Evolutionary conservation across 2,797 vertebrate genomes (phyloP).

Genomic region (Silurus lanzhouensis): DNA sequence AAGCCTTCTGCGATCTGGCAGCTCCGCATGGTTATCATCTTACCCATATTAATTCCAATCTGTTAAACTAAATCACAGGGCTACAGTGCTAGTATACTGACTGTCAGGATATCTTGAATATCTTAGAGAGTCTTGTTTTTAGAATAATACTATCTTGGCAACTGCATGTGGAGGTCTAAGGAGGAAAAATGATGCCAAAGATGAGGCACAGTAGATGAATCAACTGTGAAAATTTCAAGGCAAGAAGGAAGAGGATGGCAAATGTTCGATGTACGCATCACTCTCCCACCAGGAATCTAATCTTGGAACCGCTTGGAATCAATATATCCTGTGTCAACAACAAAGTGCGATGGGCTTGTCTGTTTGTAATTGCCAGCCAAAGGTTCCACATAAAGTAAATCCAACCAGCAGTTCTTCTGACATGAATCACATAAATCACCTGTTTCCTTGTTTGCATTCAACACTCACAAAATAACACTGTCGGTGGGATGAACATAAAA

Average conservation of each 20-base stretch:
- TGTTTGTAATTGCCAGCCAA: conserved; percentile 13
- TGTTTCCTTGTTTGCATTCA: not conserved
- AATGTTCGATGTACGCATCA: conserved; percentile 35
- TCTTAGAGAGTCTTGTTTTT: conserved; percentile 40
- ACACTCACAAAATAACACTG: not conserved
- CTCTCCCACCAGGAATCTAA: conserved; percentile 35
- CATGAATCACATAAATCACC: not conserved
- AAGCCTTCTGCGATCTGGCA: conserved; percentile 48
- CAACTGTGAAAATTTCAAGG: conserved; percentile 49
- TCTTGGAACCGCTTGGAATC: conserved; percentile 28
- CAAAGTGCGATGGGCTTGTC: conserved; percentile 16
- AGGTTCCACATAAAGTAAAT: conserved; percentile 24
- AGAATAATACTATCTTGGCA: conserved; percentile 50
- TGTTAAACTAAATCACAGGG: conserved; percentile 20
- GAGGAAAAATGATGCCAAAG: conserved; percentile 34
- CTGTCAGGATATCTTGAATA: conserved; percentile 36
- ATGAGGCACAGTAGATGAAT: conserved; percentile 44
- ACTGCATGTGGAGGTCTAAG: conserved; percentile 27
- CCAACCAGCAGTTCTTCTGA: not conserved
- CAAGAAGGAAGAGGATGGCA: conserved; percentile 28
- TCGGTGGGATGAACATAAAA: conserved; percentile 20
- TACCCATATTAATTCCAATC: conserved; percentile 16
- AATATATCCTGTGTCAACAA: conserved; percentile 22
- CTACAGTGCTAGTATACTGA: conserved; percentile 29
- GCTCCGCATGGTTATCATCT: conserved; percentile 7